A percentile compares a stretch with the other conserved stretches of the same genome.
These are phyloP conservation scores for Sphaeramia orbicularis DNA, from an alignment of 2,797 vertebrate species.

Conservation along the genomic window DNA sequence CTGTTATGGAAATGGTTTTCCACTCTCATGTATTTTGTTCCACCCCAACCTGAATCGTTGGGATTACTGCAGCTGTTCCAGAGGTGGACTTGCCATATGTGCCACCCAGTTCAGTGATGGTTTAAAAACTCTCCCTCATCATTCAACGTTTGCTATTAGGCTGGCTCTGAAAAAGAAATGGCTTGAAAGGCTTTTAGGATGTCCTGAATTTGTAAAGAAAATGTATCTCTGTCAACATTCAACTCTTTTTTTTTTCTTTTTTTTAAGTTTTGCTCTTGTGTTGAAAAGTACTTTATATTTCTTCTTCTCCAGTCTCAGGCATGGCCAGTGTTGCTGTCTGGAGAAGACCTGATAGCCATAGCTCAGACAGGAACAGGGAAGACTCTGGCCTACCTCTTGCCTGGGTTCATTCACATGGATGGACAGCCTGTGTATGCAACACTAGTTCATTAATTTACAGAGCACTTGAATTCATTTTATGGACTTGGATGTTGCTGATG, in stretches of 20 bases:
- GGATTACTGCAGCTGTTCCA: not conserved
- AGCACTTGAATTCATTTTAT: too few species aligned
- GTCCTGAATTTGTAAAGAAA: too few species aligned
- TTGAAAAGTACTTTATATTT: not conserved
- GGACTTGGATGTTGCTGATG: too few species aligned
- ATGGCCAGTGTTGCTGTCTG: constrained; percentile 94
- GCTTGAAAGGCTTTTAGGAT: too few species aligned
- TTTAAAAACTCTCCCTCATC: not conserved
- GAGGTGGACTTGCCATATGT: not conserved
- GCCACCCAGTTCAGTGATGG: not conserved
- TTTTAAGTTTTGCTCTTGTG: not conserved
- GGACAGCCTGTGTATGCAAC: constrained; percentile 89
- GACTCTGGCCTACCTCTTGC: constrained; percentile 94
- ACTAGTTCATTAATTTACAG: not conserved
- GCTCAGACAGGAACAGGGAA: constrained; percentile 98
- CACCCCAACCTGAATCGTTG: too few species aligned
- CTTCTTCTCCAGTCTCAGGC: constrained; percentile 89
- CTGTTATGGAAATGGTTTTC: not conserved
- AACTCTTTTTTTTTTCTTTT: not conserved
- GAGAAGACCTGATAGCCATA: constrained; percentile 95
- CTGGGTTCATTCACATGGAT: constrained; percentile 97
- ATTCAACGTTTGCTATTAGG: too few species aligned
- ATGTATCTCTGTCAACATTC: not conserved
- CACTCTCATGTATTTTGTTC: not conserved
- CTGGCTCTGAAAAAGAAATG: too few species aligned